Conservation (phyloP, 2,888 invertebrate genomes). For the Meloe dianella region DNA sequence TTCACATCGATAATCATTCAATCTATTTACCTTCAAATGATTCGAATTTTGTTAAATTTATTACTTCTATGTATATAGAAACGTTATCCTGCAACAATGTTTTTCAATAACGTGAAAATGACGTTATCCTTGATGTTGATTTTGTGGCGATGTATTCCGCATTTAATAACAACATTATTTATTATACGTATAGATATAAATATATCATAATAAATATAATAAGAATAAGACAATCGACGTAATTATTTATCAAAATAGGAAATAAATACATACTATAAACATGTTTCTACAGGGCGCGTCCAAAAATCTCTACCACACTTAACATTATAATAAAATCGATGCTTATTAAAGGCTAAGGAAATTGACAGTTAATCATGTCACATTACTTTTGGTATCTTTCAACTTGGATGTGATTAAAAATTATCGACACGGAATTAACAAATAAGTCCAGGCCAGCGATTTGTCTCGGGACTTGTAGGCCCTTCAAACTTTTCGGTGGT, state of each 20-base stretch:
- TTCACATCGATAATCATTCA: not conserved
- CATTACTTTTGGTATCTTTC: too few relatives aligned
- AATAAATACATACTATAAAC: conserved; percentile 37
- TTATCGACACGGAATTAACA: too few relatives aligned
- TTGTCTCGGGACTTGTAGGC: too few relatives aligned
- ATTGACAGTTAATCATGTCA: too few relatives aligned
- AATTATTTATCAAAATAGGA: conserved; percentile 32
- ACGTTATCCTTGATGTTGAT: conserved; percentile 2
- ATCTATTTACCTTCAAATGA: conserved; percentile 5
- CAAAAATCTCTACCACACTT: not conserved
- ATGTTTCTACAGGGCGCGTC: not conserved
- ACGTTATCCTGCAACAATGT: not conserved
- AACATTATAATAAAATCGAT: not conserved
- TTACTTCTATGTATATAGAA: not conserved
- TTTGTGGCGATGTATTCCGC: not conserved
- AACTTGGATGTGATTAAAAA: too few relatives aligned
- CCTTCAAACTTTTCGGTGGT: too few relatives aligned
- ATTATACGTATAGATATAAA: not conserved
- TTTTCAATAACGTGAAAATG: not conserved
- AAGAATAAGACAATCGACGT: conserved; percentile 18
- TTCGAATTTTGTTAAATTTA: conserved; percentile 1
- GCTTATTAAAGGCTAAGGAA: too few relatives aligned
- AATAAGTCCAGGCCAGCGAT: too few relatives aligned
- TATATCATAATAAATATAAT: not conserved
- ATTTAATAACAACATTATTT: conserved; percentile 1